Conservation (phyloP, 2,113 vertebrate genomes). For the Noturus placidus region DNA sequence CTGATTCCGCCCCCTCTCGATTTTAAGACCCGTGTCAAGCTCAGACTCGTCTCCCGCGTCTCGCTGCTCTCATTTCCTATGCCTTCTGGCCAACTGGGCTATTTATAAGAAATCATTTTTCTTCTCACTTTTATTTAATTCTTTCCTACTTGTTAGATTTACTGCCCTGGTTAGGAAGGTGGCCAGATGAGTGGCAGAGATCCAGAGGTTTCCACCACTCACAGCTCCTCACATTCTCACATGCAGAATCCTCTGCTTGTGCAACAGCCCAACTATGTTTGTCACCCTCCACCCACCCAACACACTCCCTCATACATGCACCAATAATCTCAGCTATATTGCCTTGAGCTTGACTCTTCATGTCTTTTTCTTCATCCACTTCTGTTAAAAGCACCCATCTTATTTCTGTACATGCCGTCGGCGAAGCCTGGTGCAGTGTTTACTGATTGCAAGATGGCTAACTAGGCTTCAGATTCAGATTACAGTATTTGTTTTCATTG, state of each 20-base stretch:
- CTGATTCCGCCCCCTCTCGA: slow-evolving; percentile 79
- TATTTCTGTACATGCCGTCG: slow-evolving; percentile 39
- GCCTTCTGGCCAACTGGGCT: slow-evolving; percentile 81
- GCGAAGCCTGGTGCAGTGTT: slow-evolving; percentile 30
- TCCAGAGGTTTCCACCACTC: slow-evolving; percentile 67
- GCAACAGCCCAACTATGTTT: slow-evolving; percentile 44
- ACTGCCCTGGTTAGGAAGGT: slow-evolving; percentile 80
- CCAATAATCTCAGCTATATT: slow-evolving; percentile 42
- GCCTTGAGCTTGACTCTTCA: slow-evolving; percentile 34
- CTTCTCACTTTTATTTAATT: slow-evolving; percentile 73
- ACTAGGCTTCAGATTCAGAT: slow-evolving; percentile 46
- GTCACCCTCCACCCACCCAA: slow-evolving; percentile 45
- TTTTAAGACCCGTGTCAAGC: slow-evolving; percentile 83
- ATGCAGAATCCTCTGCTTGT: slow-evolving; percentile 48
- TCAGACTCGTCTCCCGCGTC: slow-evolving; percentile 76
- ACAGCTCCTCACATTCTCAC: slow-evolving; percentile 36
- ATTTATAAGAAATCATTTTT: slow-evolving; percentile 83
- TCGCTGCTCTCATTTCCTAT: slow-evolving; percentile 80
- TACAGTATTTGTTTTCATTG: slow-evolving; percentile 42
- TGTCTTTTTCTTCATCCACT: slow-evolving; percentile 44
- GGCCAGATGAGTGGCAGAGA: slow-evolving; percentile 77
- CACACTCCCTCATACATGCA: slow-evolving; percentile 50
- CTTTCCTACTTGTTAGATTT: slow-evolving; percentile 78
- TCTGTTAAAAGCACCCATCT: slow-evolving; percentile 46
- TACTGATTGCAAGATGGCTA: slow-evolving; percentile 44